Evolutionary conservation across 2,113 vertebrate genomes (phyloP).

Genomic region (Gobius niger): DNA sequence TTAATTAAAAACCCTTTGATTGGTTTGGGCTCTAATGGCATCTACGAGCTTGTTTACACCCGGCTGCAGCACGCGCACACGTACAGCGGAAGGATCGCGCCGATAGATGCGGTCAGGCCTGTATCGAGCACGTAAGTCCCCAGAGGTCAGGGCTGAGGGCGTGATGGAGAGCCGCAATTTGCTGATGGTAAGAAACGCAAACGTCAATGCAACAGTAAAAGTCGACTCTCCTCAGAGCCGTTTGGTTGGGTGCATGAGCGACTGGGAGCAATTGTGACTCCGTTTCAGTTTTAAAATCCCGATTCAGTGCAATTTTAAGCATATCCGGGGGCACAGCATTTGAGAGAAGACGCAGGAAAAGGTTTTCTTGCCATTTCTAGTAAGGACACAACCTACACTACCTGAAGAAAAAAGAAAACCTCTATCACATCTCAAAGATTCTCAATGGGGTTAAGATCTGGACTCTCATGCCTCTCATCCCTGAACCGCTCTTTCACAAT

Average conservation of each 20-base stretch:
- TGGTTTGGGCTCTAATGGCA: background rate
- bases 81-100: background rate
- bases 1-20: slow-evolving; percentile 21
- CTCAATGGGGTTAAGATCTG: too few relatives aligned
- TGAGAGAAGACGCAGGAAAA: too few relatives aligned
- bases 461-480: too few relatives aligned
- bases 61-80: background rate
- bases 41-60: slow-evolving; percentile 8
- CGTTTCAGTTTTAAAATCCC: too few relatives aligned
- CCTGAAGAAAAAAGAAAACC: too few relatives aligned
- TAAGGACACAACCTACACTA: too few relatives aligned
- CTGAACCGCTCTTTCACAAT: too few relatives aligned
- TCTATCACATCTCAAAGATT: too few relatives aligned
- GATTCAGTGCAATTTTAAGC: too few relatives aligned
- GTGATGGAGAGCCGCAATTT: slow-evolving; percentile 38
- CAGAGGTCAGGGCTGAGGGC: slow-evolving; percentile 5
- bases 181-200: slow-evolving; percentile 33
- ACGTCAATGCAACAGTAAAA: slow-evolving; percentile 25
- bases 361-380: too few relatives aligned
- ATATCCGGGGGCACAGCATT: too few relatives aligned
- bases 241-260: background rate
- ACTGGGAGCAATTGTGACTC: background rate
- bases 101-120: slow-evolving; percentile 21
- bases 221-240: slow-evolving; percentile 14
- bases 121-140: slow-evolving; percentile 36